Evolutionary conservation across 2,888 invertebrate genomes (phyloP), one percentile per base, ranked within the genome.

Genomic region (Thecocarcelia acutangulata): DNA sequence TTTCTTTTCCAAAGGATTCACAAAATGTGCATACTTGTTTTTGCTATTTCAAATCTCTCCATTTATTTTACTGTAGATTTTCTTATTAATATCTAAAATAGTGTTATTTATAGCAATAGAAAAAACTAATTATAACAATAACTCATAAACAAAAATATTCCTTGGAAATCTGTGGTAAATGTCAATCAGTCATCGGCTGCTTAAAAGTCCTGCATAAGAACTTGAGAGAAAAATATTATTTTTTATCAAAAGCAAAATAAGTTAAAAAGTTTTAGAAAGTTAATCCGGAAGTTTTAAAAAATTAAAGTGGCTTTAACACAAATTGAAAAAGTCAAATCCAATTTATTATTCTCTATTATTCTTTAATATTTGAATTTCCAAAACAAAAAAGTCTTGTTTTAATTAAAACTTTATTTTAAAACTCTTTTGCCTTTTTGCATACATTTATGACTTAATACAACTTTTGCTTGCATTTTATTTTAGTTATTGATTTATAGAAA

Each of bases 61-160:
- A n/a, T 48, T 56, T 24, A 37, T 37, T 52, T 28, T 21, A 59
- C 44, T 64, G 58, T 59, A 13, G 58, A 13, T 56, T 19, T 74
- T 48, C 42, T 63, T 68, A 48, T 42, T 61, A 68, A 79, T 52
- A 63, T 48, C 21, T 63, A 3, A 69, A 77, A 77, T 44, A 37
- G 15, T 46, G 44, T 61, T 69, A 37, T 76, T 69, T 69, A 46
- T 68, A n/a, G 9, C 9, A 42, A 59, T 11, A 11, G 5, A 3
- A 12, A 2, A 48, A 17, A 28, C n/a, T 12, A 52, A 11, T 33
- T 8, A 33, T 8, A 1, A 33, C 33, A 33, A 33, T 5, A 33
- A 40, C 40, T 37, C 21, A 28, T 21, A 40, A 40, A 17, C 28
- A 21, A 37, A 40, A 9, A 59, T 4, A 21, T 37, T 69, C 15